Evolutionary conservation across 2,797 vertebrate species (phyloP).

Genomic region (Synanceia verrucosa): DNA sequence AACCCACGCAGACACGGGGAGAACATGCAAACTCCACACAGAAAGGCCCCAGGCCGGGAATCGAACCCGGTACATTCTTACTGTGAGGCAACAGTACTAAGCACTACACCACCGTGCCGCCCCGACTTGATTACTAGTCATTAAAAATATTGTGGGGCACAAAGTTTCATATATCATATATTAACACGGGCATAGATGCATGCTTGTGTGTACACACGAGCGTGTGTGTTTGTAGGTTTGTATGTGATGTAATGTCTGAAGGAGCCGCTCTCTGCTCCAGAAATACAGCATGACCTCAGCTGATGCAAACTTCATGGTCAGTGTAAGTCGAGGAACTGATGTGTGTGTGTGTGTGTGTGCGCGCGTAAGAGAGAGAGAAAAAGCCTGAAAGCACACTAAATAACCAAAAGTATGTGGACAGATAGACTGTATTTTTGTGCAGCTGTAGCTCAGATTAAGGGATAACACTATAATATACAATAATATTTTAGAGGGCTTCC

Average conservation of each 20-base stretch:
- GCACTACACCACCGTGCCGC: too few relatives aligned
- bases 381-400: background rate
- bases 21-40: too few relatives aligned
- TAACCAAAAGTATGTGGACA: conserved; percentile 1
- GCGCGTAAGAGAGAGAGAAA: background rate
- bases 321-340: conserved; percentile 45
- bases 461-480: background rate
- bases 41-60: too few relatives aligned
- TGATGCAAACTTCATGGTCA: conserved; percentile 52
- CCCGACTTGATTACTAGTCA: background rate
- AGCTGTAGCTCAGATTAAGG: background rate
- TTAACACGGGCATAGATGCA: too few relatives aligned
- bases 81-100: too few relatives aligned
- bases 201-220: background rate
- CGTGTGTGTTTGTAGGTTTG: conserved; percentile 8
- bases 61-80: too few relatives aligned
- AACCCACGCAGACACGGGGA: too few relatives aligned
- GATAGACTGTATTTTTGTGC: background rate
- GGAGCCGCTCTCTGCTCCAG: conserved; percentile 32
- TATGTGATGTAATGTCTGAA: conserved; percentile 57
- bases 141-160: background rate
- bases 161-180: background rate
- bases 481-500: background rate
- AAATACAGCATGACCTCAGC: conserved; percentile 53
- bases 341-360: conserved; percentile 4